Base-by-base conservation (phyloP, 2,888 invertebrate genomes). In the Micropterix aruncella region DNA sequence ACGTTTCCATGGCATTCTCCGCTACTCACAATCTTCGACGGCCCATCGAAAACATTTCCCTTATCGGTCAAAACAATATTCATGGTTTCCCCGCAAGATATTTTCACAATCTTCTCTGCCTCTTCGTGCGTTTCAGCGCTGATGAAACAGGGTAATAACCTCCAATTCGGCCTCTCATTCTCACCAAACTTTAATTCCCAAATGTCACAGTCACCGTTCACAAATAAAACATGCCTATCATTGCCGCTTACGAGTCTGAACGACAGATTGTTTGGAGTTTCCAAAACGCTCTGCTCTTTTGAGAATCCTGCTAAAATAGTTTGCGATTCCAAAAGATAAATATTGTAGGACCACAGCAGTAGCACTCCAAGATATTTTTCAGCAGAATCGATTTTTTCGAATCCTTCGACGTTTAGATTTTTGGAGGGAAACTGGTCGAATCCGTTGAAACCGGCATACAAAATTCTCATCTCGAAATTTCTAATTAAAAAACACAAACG, bases 1-100 rank as follows among this genome's bases (percentile, higher is more conserved):
- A 83, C 73, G 53, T 70, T 72, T 12, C 74, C 65, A 3, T 52
- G 40, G 49, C 66, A 65, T 48, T 72, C 66, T 37, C 63, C 62
- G 54, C 77, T 76, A 50, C 77, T 65, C 15, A 84, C 57, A 42
- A 80, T 61, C 54, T 70, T 66, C 2, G 64, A 65, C 12, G 84
- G 83, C 42, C 82, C 61, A 52, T 75, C 70, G 55, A 76, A 87
- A 1, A 83, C 64, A 16, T 60, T 60, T 51, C 80, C 79, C 14
- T 55, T 53, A 16, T 56, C 53, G 15, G 69, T 61, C 27, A 73
- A 52, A 3, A 67, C 73, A 2, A 71, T 58, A 47, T 60, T 65
- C 18, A 74, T 61, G 43, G 61, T 64, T 16, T 59, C 57, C 5
- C 74, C 72, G 51, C 65, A 65, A 37, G 62, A 61, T 43, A 75